phyloP scores from a whole-genome alignment of 2,113 vertebrate species.

The Myotis yumanensis region DNA sequence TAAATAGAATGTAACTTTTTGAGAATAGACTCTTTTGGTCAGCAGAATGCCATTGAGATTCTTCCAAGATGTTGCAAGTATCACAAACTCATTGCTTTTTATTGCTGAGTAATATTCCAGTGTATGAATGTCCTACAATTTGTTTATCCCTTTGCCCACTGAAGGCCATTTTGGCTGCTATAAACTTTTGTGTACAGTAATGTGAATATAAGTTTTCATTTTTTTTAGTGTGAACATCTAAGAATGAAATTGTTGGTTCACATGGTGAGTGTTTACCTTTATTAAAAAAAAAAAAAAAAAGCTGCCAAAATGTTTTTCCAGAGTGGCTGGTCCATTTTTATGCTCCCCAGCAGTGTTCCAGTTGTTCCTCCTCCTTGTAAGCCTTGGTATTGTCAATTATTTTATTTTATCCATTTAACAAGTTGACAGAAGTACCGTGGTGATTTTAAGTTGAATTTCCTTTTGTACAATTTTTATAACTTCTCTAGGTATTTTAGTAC shows the following conservation, averaged over 20 bases:
- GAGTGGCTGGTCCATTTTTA: not conserved
- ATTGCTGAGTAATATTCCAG: not conserved
- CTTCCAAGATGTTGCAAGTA: not conserved
- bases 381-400: not conserved
- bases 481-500: not conserved
- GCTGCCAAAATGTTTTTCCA: not conserved
- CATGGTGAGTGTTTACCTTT: not conserved
- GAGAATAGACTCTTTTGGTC: not conserved
- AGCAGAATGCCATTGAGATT: not conserved
- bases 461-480: not conserved
- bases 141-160: not conserved
- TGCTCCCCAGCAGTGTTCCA: not conserved
- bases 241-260: not conserved
- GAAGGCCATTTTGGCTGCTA: not conserved
- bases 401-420: not conserved
- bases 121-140: not conserved
- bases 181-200: not conserved
- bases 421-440: not conserved
- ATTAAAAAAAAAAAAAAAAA: conserved; percentile 15
- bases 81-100: not conserved
- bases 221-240: not conserved
- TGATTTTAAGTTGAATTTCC: not conserved
- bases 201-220: not conserved
- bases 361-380: not conserved
- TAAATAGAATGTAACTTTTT: not conserved